Conservation (phyloP, 2,113 vertebrate species). For the Tiliqua scincoides region DNA sequence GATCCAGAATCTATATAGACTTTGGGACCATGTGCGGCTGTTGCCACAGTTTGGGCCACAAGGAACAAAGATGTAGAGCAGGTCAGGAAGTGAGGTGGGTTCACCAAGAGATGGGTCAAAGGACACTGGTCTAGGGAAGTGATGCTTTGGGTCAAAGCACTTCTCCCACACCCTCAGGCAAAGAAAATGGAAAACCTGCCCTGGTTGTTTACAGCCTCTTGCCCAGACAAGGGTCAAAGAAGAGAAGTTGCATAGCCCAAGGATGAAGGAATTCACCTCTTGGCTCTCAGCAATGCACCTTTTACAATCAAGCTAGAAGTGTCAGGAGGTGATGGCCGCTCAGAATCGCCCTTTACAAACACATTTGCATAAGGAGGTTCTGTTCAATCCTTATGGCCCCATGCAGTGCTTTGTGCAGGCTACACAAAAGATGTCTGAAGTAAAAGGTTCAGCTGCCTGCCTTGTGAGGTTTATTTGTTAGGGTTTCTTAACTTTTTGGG, state of each 20-base stretch:
- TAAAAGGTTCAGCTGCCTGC: constrained; percentile 4
- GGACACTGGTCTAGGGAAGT: not conserved
- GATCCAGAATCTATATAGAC: not conserved
- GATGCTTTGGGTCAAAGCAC: not conserved
- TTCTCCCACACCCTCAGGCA: constrained; percentile 22
- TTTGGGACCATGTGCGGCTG: not conserved
- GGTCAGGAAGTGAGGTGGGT: not conserved
- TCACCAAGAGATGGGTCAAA: not conserved
- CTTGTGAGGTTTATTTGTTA: not conserved
- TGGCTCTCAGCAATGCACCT: constrained; percentile 59
- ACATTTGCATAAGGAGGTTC: constrained; percentile 19
- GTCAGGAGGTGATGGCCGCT: constrained; percentile 19
- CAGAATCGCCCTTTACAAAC: constrained; percentile 56
- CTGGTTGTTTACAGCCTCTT: constrained; percentile 8
- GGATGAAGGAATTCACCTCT: constrained; percentile 44
- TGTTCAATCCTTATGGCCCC: not conserved
- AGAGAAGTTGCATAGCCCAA: constrained; percentile 10
- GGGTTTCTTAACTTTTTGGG: not conserved
- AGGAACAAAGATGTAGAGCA: not conserved
- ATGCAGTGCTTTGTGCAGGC: not conserved
- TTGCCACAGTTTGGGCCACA: not conserved
- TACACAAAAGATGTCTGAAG: constrained; percentile 5
- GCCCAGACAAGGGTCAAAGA: constrained; percentile 51
- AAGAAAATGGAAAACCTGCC: constrained; percentile 4
- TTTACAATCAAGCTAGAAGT: constrained; percentile 56